phyloP scores from a whole-genome alignment of 2,888 invertebrate genomes.

The Cosmia pyralina region DNA sequence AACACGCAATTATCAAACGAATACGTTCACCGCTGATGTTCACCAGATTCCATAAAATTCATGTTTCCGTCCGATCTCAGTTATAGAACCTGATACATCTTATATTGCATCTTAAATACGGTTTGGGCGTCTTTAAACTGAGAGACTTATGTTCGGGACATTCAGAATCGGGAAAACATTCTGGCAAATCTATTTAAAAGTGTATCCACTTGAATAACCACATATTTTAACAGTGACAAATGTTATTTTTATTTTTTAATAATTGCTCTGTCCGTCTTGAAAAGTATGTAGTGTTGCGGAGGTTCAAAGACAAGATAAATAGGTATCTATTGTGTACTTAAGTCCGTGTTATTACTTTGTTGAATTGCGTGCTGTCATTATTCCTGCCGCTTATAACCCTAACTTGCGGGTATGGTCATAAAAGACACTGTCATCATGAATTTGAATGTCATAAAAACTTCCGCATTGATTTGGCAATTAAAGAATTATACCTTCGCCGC shows the following conservation, averaged over 20 bases:
- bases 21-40: slow-evolving; percentile 53
- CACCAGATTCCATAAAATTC: slow-evolving; percentile 60
- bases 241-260: background rate
- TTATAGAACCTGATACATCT: slow-evolving; percentile 36
- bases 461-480: slow-evolving; percentile 50
- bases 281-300: background rate
- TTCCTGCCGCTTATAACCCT: slow-evolving; percentile 16
- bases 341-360: slow-evolving; percentile 27
- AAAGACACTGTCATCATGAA: slow-evolving; percentile 42
- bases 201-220: slow-evolving; percentile 10
- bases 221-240: slow-evolving; percentile 2
- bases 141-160: background rate
- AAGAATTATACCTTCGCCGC: slow-evolving; percentile 7
- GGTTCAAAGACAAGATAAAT: background rate
- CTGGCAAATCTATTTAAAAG: slow-evolving; percentile 1
- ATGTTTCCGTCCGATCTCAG: slow-evolving; percentile 55
- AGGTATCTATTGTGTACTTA: background rate
- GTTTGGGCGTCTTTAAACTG: slow-evolving; percentile 15
- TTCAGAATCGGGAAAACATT: background rate
- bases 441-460: slow-evolving; percentile 27
- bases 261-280: background rate
- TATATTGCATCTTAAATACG: slow-evolving; percentile 31
- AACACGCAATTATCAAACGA: slow-evolving; percentile 66
- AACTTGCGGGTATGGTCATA: slow-evolving; percentile 31
- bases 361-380: slow-evolving; percentile 47